Base-by-base conservation (phyloP, 2,113 vertebrate species). In the Paramisgurnus dabryanus region DNA sequence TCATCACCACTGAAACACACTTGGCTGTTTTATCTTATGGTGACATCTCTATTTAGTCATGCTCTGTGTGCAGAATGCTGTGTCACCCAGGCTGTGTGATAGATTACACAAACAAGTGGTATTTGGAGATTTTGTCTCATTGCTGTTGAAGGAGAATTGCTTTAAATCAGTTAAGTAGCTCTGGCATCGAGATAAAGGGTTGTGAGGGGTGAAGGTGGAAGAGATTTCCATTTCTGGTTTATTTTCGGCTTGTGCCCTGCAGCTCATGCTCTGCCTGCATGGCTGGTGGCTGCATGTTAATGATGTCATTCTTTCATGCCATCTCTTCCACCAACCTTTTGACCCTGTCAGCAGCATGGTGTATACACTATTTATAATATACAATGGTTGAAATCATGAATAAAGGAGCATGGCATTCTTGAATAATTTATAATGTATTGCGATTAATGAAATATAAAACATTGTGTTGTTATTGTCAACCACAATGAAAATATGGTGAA, bases 261-360 rank as follows among this genome's bases (percentile, higher is more conserved):
- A 80, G 72, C 84, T 72, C 82, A 80, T 76, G 55, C 75, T 71
- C 82, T 43, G 50, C 71, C 83, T 76, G 83, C 81, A 80, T 83
- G 80, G 82, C 85, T 79, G 63, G 40, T 80, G 83, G 88, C 83
- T 45, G 67, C 6, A 22, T 80, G 67, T 88, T 87, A 84, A 87
- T 84, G 78, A 90, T 89, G 84, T 87, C 82, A 86, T 85, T 80
- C 68, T 88, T 85, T 70, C 73, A 76, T 77, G 76, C 80, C 81
- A 73, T 88, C 83, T 87, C 82, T 77, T 76, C n/a, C 79, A 78
- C 47, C 60, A 70, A 84, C 85, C 83, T 83, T 66, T 78, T 83
- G 82, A 87, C 85, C 86, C 50, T 22, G 73, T 61, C 58, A 85
- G 80, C 76, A 75, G 68, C 69, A 74, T 49, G 79, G 86, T 85